Percentiles rank a stretch among this genome's conserved stretches.
Conservation (phyloP, 2,888 invertebrate genomes). For the Yponomeuta cagnagella region DNA sequence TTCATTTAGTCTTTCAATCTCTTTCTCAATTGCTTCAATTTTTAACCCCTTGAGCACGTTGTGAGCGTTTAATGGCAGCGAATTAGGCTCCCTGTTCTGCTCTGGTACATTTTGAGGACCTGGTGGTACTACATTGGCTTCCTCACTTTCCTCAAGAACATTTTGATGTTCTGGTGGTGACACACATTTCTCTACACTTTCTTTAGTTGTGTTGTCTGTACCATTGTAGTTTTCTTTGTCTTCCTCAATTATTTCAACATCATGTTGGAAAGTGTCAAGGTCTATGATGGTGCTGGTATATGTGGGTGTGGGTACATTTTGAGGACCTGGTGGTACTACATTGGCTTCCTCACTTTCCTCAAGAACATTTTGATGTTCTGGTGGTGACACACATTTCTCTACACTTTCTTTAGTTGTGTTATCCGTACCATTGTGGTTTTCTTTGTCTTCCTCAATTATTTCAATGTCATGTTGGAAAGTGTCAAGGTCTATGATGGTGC, state of each 20-base stretch:
- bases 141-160: too few relatives aligned
- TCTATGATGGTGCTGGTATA: background rate
- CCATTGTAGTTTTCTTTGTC: conserved; percentile 3
- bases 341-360: too few relatives aligned
- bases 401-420: too few relatives aligned
- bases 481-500: conserved; percentile 1
- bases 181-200: too few relatives aligned
- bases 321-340: too few relatives aligned
- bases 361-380: too few relatives aligned
- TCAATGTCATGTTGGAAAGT: background rate
- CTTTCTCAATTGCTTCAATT: conserved; percentile 29
- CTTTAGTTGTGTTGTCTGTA: background rate
- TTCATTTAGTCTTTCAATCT: conserved; percentile 25
- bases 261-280: background rate
- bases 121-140: too few relatives aligned
- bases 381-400: too few relatives aligned
- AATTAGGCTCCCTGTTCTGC: background rate
- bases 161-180: too few relatives aligned
- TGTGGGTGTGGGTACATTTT: too few relatives aligned
- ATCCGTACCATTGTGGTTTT: background rate
- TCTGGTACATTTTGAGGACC: background rate
- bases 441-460: conserved; percentile 10
- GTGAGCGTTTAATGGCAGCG: conserved; percentile 11
- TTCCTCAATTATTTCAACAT: conserved; percentile 5
- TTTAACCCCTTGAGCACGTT: conserved; percentile 5